Percentiles rank a stretch among this genome's conserved stretches.
Evolutionary conservation across 1,140 invertebrate genomes (phyloP).

Genomic region (Orius insidiosus): DNA sequence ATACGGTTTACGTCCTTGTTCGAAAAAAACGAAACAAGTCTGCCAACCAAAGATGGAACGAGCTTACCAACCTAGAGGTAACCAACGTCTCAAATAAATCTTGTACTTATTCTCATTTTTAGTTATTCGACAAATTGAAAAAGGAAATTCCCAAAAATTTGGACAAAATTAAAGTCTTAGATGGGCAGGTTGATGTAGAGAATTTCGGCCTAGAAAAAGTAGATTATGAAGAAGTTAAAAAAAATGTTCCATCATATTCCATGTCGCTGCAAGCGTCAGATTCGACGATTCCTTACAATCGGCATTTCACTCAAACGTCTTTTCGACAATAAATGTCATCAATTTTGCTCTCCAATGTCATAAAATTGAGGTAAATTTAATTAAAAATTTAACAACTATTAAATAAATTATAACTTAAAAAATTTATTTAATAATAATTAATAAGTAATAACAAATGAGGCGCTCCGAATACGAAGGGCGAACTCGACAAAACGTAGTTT

Average conservation of each 20-base stretch:
- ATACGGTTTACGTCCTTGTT: slow-evolving; percentile 50
- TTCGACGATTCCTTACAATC: slow-evolving; percentile 41
- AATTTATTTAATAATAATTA: too few species aligned
- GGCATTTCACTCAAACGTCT: too few species aligned
- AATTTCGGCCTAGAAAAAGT: slow-evolving; percentile 31
- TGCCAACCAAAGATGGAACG: slow-evolving; percentile 36
- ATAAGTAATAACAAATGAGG: too few species aligned
- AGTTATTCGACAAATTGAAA: slow-evolving; percentile 40
- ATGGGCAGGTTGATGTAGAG: slow-evolving; percentile 34
- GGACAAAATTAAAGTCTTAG: slow-evolving; percentile 39
- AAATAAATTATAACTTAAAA: too few species aligned
- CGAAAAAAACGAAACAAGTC: slow-evolving; percentile 45
- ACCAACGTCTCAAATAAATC: too few species aligned
- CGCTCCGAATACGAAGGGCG: too few species aligned
- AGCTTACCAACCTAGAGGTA: slow-evolving; percentile 44
- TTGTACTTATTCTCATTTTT: too few species aligned
- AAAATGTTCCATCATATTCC: slow-evolving; percentile 57
- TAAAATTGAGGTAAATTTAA: too few species aligned
- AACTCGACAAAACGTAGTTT: too few species aligned
- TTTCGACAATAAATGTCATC: too few species aligned
- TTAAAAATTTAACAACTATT: too few species aligned
- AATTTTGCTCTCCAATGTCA: too few species aligned
- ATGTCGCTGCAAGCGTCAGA: slow-evolving; percentile 44
- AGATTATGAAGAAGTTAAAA: slow-evolving; percentile 44
- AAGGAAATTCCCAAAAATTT: slow-evolving; percentile 36